phyloP scores from a whole-genome alignment of 2,113 vertebrate genomes.

The Atractosteus spatula region DNA sequence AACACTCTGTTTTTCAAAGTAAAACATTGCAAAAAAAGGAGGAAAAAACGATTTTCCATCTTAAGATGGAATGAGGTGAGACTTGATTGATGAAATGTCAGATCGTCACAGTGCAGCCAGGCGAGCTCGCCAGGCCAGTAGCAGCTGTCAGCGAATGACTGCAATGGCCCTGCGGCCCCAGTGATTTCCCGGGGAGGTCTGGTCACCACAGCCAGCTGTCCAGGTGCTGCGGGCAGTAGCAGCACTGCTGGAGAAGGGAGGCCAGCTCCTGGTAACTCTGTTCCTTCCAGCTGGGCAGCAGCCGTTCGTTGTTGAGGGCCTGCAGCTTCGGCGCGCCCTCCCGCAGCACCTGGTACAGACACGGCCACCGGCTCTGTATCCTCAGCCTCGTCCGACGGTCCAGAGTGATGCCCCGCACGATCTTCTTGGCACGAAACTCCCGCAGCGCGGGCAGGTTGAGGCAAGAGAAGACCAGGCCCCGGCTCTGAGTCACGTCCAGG shows the following conservation, averaged over 20 bases:
- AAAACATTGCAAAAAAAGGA: too few relatives aligned
- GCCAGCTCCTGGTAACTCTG: constrained; percentile 63
- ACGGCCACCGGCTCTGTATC: constrained; percentile 76
- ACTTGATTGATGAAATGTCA: too few relatives aligned
- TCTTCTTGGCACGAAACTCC: constrained; percentile 73
- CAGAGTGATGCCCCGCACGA: constrained; percentile 69
- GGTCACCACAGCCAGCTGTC: constrained; percentile 76
- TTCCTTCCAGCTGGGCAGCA: constrained; percentile 68
- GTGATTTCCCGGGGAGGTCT: not conserved
- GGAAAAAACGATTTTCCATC: too few relatives aligned
- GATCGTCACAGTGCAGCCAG: too few relatives aligned
- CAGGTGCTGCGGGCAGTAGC: constrained; percentile 74
- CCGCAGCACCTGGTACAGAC: constrained; percentile 69
- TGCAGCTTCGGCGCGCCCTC: constrained; percentile 70
- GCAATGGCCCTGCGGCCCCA: too few relatives aligned
- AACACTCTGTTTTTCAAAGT: too few relatives aligned
- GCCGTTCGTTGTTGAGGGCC: constrained; percentile 70
- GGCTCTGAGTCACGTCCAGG: constrained; percentile 73
- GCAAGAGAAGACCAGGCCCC: constrained; percentile 71
- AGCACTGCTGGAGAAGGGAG: constrained; percentile 68
- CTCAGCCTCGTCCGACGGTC: constrained; percentile 66
- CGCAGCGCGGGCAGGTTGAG: constrained; percentile 69
- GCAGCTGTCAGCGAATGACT: too few relatives aligned
- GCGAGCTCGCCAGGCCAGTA: too few relatives aligned
- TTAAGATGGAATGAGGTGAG: too few relatives aligned